phyloP scores from a whole-genome alignment of 2,888 invertebrate species.

The Lacanobia wlatinum region DNA sequence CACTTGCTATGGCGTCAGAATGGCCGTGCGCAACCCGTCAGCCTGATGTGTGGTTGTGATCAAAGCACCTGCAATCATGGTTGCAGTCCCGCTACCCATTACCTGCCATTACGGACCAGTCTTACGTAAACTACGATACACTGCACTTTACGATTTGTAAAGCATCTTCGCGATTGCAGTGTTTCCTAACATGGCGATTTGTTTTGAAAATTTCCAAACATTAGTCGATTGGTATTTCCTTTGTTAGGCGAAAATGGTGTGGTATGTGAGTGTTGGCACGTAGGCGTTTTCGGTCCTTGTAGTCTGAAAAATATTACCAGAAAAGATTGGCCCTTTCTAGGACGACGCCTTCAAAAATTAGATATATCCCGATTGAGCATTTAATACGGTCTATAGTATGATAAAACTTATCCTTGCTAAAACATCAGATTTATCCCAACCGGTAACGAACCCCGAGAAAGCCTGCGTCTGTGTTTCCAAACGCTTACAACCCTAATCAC shows the following conservation, averaged over 20 bases:
- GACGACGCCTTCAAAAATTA: neutral
- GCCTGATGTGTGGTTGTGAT: conserved; percentile 43
- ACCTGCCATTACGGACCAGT: conserved; percentile 61
- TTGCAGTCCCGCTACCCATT: conserved; percentile 63
- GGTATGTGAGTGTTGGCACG: conserved; percentile 34
- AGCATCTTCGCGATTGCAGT: conserved; percentile 60
- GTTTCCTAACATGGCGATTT: conserved; percentile 55
- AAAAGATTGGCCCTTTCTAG: neutral
- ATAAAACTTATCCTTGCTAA: neutral
- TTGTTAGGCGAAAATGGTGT: conserved; percentile 33
- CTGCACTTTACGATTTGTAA: conserved; percentile 68
- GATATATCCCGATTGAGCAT: neutral
- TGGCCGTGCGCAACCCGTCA: conserved; percentile 32
- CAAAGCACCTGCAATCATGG: conserved; percentile 52
- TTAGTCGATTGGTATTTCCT: conserved; percentile 55
- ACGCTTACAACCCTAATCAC: too few species aligned
- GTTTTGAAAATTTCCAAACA: conserved; percentile 59
- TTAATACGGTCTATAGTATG: neutral
- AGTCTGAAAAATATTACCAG: neutral
- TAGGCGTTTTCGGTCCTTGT: conserved; percentile 23
- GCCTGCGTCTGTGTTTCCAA: too few species aligned
- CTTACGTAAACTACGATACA: conserved; percentile 67
- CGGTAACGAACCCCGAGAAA: neutral
- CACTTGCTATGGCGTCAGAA: conserved; percentile 26
- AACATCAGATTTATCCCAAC: neutral